phyloP scores from a whole-genome alignment of 2,113 vertebrate genomes.

The Okapia johnstoni region DNA sequence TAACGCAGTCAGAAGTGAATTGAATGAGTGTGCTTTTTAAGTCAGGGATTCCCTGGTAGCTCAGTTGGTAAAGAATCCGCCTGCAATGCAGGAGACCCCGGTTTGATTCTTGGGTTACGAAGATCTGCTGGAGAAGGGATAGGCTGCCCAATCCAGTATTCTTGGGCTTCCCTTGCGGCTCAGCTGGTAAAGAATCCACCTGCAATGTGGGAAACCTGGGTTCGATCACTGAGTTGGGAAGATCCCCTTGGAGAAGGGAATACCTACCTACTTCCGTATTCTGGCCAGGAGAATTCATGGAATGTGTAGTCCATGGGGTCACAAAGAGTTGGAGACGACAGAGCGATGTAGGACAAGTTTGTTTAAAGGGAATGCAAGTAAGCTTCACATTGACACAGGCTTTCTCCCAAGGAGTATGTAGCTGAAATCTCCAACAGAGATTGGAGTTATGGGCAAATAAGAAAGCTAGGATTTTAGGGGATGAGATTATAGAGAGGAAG shows the following conservation, averaged over 20 bases:
- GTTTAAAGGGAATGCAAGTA: background rate
- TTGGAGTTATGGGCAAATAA: background rate
- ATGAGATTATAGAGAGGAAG: background rate
- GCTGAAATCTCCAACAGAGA: background rate
- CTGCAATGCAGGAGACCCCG: background rate
- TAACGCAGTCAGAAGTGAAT: background rate
- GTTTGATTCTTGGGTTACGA: background rate
- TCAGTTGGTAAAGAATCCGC: background rate
- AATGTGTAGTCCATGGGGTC: background rate
- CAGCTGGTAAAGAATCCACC: background rate
- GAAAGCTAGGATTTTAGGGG: background rate
- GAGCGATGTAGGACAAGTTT: fast-evolving
- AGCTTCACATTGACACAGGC: background rate
- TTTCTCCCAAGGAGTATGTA: background rate
- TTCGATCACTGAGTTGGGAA: background rate
- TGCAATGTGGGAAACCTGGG: background rate
- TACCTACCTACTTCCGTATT: background rate
- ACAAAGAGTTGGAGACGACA: background rate
- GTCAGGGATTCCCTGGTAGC: background rate
- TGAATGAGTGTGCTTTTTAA: background rate
- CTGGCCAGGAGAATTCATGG: background rate
- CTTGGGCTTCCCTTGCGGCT: background rate
- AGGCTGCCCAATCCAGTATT: background rate
- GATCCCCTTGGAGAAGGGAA: background rate
- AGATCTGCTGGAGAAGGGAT: background rate